Conservation (phyloP, 2,797 vertebrate genomes). For the Ceyx erithaca region DNA sequence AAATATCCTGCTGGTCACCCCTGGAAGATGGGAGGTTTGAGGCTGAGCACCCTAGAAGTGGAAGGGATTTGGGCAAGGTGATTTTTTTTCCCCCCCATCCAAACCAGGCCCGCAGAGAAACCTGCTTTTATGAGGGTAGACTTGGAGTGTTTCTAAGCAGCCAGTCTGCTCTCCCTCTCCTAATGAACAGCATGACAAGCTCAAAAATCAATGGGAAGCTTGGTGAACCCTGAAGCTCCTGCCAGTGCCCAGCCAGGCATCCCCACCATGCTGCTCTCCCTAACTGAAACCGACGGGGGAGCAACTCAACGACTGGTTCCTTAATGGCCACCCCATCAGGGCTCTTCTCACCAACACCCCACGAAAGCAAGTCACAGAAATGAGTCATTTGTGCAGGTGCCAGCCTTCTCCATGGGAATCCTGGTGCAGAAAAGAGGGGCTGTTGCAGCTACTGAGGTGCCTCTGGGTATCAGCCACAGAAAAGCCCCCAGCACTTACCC, state of each 20-base stretch:
- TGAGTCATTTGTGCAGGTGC: neutral
- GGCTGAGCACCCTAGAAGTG: rapidly evolving
- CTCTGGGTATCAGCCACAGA: rapidly evolving
- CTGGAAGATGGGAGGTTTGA: neutral
- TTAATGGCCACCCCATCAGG: constrained; percentile 47
- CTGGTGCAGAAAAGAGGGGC: neutral
- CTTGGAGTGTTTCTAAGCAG: neutral
- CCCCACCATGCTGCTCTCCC: constrained; percentile 3
- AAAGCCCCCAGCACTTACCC: neutral
- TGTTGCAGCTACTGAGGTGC: neutral
- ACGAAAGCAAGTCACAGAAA: neutral
- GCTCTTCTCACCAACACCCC: neutral
- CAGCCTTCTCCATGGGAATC: neutral
- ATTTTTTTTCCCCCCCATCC: no score
- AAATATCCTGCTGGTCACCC: neutral
- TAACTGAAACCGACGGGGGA: constrained; percentile 67
- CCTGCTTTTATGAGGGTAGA: neutral
- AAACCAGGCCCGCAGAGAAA: neutral
- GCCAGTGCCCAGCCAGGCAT: neutral
- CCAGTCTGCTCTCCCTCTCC: neutral
- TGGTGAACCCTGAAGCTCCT: neutral
- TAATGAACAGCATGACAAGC: constrained; percentile 39
- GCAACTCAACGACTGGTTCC: constrained; percentile 45
- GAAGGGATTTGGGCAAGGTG: neutral
- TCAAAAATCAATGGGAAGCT: constrained; percentile 58